Conservation (phyloP, 2,113 vertebrate genomes). For the Microtus oregoni region DNA sequence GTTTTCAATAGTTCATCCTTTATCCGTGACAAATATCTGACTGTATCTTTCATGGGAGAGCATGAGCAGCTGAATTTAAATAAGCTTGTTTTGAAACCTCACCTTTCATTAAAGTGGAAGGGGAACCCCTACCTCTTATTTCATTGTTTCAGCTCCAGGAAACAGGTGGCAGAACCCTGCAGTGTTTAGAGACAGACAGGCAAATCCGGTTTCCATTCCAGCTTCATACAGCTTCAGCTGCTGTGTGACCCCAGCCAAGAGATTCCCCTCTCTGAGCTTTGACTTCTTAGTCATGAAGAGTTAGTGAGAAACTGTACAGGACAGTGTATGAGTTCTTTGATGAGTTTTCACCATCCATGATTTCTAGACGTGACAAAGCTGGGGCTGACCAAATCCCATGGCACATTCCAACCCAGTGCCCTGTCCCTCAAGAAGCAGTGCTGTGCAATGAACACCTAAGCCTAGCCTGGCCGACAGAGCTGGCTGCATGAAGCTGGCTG, state of each 20-base stretch:
- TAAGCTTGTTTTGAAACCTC: constrained; percentile 69
- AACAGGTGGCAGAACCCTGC: not conserved
- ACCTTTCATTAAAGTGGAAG: constrained; percentile 49
- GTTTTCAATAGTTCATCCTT: constrained; percentile 73
- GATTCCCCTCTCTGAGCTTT: constrained; percentile 23
- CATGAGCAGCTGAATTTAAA: constrained; percentile 59
- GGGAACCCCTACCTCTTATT: not conserved
- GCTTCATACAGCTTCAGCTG: not conserved
- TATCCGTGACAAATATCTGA: constrained; percentile 71
- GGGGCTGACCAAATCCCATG: not conserved
- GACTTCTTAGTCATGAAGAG: not conserved
- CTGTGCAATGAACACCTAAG: not conserved
- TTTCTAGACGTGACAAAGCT: not conserved
- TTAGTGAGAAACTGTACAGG: not conserved
- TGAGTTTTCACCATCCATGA: not conserved
- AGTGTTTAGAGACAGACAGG: not conserved
- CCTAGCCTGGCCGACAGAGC: not conserved
- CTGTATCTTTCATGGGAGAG: constrained; percentile 64
- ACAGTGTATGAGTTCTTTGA: not conserved
- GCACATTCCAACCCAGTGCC: not conserved
- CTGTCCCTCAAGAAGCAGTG: not conserved
- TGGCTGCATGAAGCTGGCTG: accelerated
- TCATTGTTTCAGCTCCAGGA: constrained; percentile 19
- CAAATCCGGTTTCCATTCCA: not conserved
- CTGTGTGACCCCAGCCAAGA: constrained; percentile 10